Evolutionary conservation across 1,140 invertebrate genomes (phyloP).

Genomic region (Teleogryllus occipitalis): DNA sequence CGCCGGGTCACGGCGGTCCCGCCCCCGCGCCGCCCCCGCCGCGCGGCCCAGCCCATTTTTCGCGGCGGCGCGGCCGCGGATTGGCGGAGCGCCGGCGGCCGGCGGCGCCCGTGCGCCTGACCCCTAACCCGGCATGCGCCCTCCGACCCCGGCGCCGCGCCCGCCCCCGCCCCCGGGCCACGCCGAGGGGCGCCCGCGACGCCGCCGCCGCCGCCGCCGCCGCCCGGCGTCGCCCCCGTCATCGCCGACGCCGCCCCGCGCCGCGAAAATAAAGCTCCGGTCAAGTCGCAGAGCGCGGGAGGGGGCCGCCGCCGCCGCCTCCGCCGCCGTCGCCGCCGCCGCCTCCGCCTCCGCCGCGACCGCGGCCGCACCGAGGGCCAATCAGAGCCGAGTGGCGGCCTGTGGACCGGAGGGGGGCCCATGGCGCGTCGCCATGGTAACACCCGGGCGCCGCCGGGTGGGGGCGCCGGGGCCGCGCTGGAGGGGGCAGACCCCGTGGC

Average conservation of each 20-base stretch:
- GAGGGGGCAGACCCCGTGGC: conserved; percentile 9
- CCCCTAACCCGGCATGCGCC: conserved; percentile 14
- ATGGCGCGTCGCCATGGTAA: conserved; percentile 12
- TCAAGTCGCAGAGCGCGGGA: background rate
- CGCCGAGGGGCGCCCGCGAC: background rate
- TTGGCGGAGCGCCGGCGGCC: conserved; percentile 7
- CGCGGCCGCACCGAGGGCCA: conserved; percentile 7
- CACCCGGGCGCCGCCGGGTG: background rate
- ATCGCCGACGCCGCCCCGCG: background rate
- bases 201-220: background rate
- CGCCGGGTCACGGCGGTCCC: conserved; percentile 10
- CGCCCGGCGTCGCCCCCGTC: background rate
- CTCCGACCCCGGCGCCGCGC: conserved; percentile 1
- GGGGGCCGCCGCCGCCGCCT: background rate
- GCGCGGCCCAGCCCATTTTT: conserved; percentile 11
- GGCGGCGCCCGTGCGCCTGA: conserved; percentile 6
- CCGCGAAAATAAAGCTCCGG: conserved; percentile 11
- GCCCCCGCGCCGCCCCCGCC: conserved; percentile 4
- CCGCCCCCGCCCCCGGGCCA: background rate
- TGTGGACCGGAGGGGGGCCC: background rate
- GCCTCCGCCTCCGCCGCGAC: background rate
- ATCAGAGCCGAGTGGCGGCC: conserved; percentile 12
- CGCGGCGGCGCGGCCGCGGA: background rate
- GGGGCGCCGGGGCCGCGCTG: background rate
- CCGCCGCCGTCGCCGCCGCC: no score